Percentiles rank a stretch among this genome's conserved stretches.
phyloP scores from a whole-genome alignment of 2,797 vertebrate species.

The Luscinia luscinia region DNA sequence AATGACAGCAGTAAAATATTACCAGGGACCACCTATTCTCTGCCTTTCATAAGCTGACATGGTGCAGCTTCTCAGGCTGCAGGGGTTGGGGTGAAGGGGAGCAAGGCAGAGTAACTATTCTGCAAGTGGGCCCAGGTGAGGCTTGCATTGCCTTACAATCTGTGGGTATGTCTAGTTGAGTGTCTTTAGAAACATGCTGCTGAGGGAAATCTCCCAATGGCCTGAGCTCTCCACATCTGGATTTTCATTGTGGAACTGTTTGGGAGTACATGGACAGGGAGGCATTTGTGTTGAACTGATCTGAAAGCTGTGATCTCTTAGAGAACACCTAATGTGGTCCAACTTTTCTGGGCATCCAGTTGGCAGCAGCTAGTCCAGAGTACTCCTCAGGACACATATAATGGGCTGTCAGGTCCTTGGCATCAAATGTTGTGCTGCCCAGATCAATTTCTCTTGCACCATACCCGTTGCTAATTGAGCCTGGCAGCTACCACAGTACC shows the following conservation, averaged over 20 bases:
- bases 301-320: not conserved
- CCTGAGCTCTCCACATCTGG: not conserved
- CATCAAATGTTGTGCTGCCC: not conserved
- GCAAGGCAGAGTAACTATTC: not conserved
- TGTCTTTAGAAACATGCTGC: not conserved
- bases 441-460: not conserved
- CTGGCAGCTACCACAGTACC: not conserved
- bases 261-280: not conserved
- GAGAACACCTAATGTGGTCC: not conserved
- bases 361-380: not conserved
- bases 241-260: not conserved
- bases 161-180: not conserved
- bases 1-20: not conserved
- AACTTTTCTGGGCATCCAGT: not conserved
- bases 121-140: not conserved
- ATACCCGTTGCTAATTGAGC: not conserved
- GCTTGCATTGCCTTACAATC: not conserved
- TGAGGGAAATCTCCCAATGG: not conserved
- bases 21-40: not conserved
- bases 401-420: not conserved
- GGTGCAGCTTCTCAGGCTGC: not conserved
- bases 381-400: not conserved
- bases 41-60: not conserved
- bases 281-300: not conserved
- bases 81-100: not conserved